Percentiles rank a stretch among this genome's conserved stretches.
Conservation (phyloP, 1,140 invertebrate genomes). For the Chironomus tepperi region DNA sequence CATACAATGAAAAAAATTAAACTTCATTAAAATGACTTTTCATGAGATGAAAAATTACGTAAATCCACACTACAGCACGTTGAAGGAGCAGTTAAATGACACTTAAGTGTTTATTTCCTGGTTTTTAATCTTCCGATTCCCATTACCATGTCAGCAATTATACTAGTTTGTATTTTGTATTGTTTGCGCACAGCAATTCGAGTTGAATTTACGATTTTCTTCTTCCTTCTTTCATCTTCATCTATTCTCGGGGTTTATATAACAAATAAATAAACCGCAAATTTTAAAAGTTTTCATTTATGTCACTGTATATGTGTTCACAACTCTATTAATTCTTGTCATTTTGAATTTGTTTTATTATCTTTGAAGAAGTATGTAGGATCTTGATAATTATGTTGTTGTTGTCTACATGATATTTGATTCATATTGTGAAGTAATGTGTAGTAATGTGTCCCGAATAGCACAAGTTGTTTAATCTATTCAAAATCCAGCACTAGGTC, state of each 20-base stretch:
- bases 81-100: background rate
- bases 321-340: background rate
- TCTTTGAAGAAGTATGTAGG: too few relatives aligned
- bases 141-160: background rate
- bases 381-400: too few relatives aligned
- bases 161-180: background rate
- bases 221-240: background rate
- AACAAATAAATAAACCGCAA: background rate
- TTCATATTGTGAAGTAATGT: too few relatives aligned
- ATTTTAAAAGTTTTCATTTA: background rate
- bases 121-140: conserved; percentile 12
- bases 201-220: background rate
- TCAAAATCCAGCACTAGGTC: too few relatives aligned
- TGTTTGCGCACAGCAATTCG: background rate
- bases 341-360: background rate
- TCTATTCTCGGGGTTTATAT: background rate
- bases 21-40: background rate
- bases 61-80: background rate
- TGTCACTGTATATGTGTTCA: background rate
- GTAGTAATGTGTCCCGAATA: too few relatives aligned
- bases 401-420: too few relatives aligned
- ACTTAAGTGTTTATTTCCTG: conserved; percentile 13
- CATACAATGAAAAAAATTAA: background rate
- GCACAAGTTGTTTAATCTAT: too few relatives aligned
- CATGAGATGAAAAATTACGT: background rate